Evolutionary conservation across 2,113 vertebrate genomes (phyloP).

Genomic region (Hystrix brachyura): DNA sequence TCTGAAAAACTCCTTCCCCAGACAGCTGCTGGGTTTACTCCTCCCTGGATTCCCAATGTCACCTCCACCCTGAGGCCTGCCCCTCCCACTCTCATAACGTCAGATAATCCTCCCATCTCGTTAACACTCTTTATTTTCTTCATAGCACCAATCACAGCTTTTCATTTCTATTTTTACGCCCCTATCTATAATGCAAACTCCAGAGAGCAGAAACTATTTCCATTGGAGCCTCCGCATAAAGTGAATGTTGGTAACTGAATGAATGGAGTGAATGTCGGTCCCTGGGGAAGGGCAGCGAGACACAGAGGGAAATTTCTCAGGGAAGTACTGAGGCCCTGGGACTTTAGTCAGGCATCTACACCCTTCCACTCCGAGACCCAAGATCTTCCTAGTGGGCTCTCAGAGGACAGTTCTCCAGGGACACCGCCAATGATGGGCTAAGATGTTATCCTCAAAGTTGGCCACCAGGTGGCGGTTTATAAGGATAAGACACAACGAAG

Average conservation of each 20-base stretch:
- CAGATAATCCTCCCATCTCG: neutral
- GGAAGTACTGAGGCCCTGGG: neutral
- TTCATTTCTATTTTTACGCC: neutral
- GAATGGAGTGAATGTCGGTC: neutral
- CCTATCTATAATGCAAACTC: neutral
- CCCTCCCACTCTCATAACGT: neutral
- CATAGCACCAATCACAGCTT: neutral
- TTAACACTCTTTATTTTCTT: neutral
- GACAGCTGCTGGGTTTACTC: fast-evolving
- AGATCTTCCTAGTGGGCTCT: fast-evolving
- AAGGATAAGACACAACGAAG: neutral
- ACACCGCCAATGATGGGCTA: neutral
- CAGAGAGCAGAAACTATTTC: neutral
- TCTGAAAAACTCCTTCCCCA: neutral
- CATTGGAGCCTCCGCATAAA: neutral
- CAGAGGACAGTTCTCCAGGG: neutral
- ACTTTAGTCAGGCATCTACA: neutral
- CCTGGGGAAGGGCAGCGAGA: neutral
- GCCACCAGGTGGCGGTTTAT: slow-evolving; percentile 59
- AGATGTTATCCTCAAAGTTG: neutral
- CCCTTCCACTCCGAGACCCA: neutral
- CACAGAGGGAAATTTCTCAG: neutral
- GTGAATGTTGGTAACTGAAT: neutral
- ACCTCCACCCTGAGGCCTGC: neutral
- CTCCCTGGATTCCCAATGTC: no score